Evolutionary conservation across 2,888 invertebrate species (phyloP).

Genomic region (Xestia xanthographa): DNA sequence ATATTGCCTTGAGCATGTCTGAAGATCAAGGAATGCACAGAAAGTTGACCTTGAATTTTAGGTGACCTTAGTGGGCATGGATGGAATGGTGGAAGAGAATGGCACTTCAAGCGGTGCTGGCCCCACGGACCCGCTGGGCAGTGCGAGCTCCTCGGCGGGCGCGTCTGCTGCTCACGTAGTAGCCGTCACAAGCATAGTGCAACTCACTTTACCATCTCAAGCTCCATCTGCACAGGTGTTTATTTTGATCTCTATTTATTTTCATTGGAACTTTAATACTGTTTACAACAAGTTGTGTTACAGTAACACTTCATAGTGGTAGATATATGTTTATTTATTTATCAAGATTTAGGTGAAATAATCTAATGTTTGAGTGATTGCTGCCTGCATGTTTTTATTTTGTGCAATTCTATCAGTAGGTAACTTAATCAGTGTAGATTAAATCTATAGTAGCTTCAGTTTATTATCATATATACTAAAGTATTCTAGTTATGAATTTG

Average conservation of each 20-base stretch:
- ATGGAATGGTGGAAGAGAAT: constrained; percentile 98
- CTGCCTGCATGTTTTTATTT: constrained; percentile 38
- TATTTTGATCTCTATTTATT: constrained; percentile 71
- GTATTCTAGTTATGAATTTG: neutral
- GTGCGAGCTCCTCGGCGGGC: constrained; percentile 78
- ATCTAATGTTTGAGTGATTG: constrained; percentile 12
- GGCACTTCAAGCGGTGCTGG: constrained; percentile 89
- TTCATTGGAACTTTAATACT: constrained; percentile 34
- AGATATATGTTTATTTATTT: constrained; percentile 36
- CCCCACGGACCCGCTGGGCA: constrained; percentile 82
- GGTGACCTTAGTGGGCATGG: constrained; percentile 94
- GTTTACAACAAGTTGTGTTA: constrained; percentile 51
- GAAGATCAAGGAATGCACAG: constrained; percentile 85
- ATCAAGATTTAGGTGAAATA: constrained; percentile 6
- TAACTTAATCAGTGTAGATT: constrained; percentile 23
- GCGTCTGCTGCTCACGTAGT: constrained; percentile 85
- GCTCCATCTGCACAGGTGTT: constrained; percentile 92
- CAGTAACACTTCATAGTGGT: constrained; percentile 31
- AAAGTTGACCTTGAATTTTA: constrained; percentile 91
- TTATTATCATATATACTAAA: constrained; percentile 10
- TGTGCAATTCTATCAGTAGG: constrained; percentile 19
- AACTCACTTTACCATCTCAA: constrained; percentile 94
- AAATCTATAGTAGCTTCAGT: constrained; percentile 4
- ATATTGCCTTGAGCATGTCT: constrained; percentile 74
- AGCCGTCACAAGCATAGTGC: constrained; percentile 95